Percentiles rank a stretch among this genome's conserved stretches.
Conservation (phyloP, 2,797 vertebrate species). For the Pantherophis vulpinus region DNA sequence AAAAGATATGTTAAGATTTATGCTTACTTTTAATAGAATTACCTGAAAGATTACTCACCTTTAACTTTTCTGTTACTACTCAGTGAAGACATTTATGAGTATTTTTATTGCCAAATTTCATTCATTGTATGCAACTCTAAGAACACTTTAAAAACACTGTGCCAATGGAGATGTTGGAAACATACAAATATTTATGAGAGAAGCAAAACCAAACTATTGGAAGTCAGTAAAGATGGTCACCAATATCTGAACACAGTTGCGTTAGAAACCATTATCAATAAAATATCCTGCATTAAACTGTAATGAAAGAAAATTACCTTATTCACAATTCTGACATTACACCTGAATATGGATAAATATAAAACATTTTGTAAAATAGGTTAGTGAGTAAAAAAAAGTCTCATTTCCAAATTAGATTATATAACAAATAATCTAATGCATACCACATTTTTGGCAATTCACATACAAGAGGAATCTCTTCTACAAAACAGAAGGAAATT, state of each 20-base stretch:
- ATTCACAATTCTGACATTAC: neutral
- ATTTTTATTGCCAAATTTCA: neutral
- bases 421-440: neutral
- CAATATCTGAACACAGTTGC: neutral
- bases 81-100: neutral
- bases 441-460: neutral
- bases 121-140: neutral
- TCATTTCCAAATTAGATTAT: neutral
- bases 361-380: neutral
- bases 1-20: neutral
- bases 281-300: neutral
- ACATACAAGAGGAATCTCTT: neutral
- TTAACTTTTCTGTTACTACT: neutral
- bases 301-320: neutral
- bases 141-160: neutral
- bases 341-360: neutral
- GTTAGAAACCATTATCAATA: neutral
- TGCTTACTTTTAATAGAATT: neutral
- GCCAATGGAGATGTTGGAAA: neutral
- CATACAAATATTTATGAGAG: neutral
- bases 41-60: neutral
- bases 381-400: neutral
- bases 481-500: neutral
- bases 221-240: neutral
- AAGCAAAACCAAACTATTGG: neutral